Percentiles rank a stretch among this genome's conserved stretches.
These are phyloP conservation scores for Phaethornis superciliosus DNA, from an alignment of 2,113 vertebrate species.

Conservation along the genomic window DNA sequence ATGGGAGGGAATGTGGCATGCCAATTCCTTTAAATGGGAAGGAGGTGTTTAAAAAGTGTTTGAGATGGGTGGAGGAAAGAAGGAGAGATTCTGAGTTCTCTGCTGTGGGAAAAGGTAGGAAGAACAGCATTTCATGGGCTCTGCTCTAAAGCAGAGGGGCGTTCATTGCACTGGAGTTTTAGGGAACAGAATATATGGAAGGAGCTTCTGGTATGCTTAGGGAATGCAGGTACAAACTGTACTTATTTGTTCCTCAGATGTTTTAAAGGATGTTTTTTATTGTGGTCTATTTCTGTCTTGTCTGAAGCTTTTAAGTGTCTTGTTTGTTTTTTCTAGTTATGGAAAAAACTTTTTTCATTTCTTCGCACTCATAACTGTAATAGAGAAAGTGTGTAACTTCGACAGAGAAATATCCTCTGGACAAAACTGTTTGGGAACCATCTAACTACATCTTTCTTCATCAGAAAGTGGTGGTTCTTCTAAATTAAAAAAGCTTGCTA, in stretches of 20 bases:
- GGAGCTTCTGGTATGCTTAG: background rate
- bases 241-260: background rate
- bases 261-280: background rate
- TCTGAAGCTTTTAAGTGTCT: background rate
- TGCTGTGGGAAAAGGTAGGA: conserved; percentile 36
- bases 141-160: background rate
- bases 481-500: background rate
- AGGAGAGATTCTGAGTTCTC: conserved; percentile 12
- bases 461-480: background rate
- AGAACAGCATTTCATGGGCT: background rate
- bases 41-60: conserved; percentile 35
- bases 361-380: background rate
- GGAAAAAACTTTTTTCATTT: background rate
- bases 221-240: conserved; percentile 62
- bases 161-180: background rate
- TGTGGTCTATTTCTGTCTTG: background rate
- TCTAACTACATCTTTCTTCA: background rate
- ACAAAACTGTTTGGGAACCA: background rate
- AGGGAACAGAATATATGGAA: conserved; percentile 25
- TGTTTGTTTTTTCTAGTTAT: background rate
- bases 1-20: conserved; percentile 29
- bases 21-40: conserved; percentile 19
- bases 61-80: conserved; percentile 34
- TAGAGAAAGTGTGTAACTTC: background rate
- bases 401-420: background rate